Evolutionary conservation across 1,140 invertebrate species (phyloP).

Genomic region (Theocolax elegans): DNA sequence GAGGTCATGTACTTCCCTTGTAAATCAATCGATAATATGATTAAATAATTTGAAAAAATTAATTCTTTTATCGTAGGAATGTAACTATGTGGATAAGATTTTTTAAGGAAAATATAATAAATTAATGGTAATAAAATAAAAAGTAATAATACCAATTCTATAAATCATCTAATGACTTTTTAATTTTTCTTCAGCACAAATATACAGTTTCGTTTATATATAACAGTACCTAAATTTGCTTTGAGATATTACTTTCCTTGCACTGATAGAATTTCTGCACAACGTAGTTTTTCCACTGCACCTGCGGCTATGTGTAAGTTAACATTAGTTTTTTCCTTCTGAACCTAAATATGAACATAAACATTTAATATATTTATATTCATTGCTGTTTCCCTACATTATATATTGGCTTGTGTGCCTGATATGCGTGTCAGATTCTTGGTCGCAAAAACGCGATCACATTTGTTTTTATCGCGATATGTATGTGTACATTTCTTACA

Average conservation of each 20-base stretch:
- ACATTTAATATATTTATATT: constrained; percentile 1
- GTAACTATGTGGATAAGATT: too few species aligned
- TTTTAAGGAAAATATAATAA: too few species aligned
- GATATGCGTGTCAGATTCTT: constrained; percentile 65
- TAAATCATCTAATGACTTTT: constrained; percentile 4
- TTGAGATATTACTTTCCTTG: too few species aligned
- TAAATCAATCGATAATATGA: too few species aligned
- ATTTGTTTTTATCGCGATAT: constrained; percentile 53
- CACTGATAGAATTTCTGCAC: too few species aligned
- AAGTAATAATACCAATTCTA: too few species aligned
- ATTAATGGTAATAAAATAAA: too few species aligned
- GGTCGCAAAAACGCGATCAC: constrained; percentile 60
- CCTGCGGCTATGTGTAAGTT: neutral
- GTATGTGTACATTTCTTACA: constrained; percentile 24
- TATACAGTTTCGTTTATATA: neutral
- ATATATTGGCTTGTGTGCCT: neutral
- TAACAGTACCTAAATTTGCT: constrained; percentile 5
- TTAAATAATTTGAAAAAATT: too few species aligned
- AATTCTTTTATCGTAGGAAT: too few species aligned
- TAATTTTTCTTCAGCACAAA: constrained; percentile 13
- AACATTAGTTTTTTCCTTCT: neutral
- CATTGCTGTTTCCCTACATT: constrained; percentile 3
- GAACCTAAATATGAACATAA: neutral
- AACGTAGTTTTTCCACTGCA: neutral
- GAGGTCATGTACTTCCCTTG: too few species aligned